Evolutionary conservation across 2,888 invertebrate species (phyloP).

Genomic region (Gasteruption jaculator): DNA sequence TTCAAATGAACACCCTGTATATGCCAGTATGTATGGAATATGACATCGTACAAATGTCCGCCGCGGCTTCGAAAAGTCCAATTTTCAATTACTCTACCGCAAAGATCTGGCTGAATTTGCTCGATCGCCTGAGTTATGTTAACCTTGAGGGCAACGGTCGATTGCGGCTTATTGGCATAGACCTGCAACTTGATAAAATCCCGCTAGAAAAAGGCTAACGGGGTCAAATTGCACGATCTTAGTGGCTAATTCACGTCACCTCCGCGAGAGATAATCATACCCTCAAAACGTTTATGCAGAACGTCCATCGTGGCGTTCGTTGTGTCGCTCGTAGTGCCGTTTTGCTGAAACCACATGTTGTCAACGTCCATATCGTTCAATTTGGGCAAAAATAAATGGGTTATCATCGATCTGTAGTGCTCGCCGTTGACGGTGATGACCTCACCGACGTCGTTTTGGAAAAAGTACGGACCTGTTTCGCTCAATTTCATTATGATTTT

Average conservation of each 20-base stretch:
- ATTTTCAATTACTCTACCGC: conserved; percentile 37
- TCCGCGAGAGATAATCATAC: conserved; percentile 26
- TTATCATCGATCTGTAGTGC: conserved; percentile 22
- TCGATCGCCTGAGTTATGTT: conserved; percentile 36
- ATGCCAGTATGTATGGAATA: conserved; percentile 24
- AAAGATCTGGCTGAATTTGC: conserved; percentile 40
- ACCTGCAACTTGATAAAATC: conserved; percentile 31
- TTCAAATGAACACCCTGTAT: no score
- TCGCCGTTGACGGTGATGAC: conserved; percentile 17
- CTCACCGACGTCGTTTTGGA: conserved; percentile 17
- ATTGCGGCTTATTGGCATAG: conserved; percentile 31
- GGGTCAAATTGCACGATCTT: conserved; percentile 30
- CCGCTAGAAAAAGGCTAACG: conserved; percentile 31
- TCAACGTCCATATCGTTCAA: conserved; percentile 17
- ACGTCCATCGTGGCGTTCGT: conserved; percentile 26
- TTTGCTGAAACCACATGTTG: no score
- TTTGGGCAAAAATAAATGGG: conserved; percentile 21
- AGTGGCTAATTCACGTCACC: conserved; percentile 26
- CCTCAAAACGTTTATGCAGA: conserved; percentile 26
- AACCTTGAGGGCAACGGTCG: conserved; percentile 31
- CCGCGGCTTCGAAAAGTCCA: conserved; percentile 29
- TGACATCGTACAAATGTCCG: conserved; percentile 28
- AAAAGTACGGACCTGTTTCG: no score
- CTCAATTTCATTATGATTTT: conserved; percentile 10
- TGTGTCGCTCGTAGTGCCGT: conserved; percentile 27